Evolutionary conservation across 2,113 vertebrate genomes (phyloP).

Genomic region (Verasper variegatus): DNA sequence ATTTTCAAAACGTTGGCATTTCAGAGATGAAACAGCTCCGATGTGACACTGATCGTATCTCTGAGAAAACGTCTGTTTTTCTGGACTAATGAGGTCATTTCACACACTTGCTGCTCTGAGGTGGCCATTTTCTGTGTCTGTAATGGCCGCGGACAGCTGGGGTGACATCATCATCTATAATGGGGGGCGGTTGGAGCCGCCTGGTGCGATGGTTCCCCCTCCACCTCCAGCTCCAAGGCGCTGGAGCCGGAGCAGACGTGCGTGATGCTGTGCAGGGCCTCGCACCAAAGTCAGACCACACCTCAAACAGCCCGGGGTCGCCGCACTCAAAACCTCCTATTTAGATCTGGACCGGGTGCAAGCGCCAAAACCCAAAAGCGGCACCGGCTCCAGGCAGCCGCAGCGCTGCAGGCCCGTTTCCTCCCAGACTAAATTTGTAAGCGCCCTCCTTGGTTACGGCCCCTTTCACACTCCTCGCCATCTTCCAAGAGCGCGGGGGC

Average conservation of each 20-base stretch:
- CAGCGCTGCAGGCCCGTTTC: conserved; percentile 54
- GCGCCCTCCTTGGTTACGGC: conserved; percentile 42
- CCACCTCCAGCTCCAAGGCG: conserved; percentile 49
- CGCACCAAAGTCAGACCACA: conserved; percentile 65
- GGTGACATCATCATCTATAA: conserved; percentile 76
- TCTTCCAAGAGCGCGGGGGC: conserved; percentile 21
- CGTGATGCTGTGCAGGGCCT: conserved; percentile 74
- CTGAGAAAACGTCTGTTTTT: not conserved
- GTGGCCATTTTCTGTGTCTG: conserved; percentile 61
- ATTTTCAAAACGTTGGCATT: not conserved
- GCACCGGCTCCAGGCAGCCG: conserved; percentile 44
- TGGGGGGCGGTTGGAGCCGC: conserved; percentile 42
- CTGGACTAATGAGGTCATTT: conserved; percentile 16
- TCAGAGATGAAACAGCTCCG: not conserved
- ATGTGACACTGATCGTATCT: not conserved
- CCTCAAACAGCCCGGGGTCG: conserved; percentile 75
- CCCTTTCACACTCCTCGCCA: conserved; percentile 46
- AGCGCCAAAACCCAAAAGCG: conserved; percentile 63
- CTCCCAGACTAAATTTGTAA: conserved; percentile 69
- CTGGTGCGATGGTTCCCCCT: conserved; percentile 56
- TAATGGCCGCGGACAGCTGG: conserved; percentile 63
- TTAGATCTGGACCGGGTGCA: conserved; percentile 62
- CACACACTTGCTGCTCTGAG: conserved; percentile 44
- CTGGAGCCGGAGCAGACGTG: conserved; percentile 61
- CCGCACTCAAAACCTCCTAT: conserved; percentile 65